Evolutionary conservation across 2,797 vertebrate genomes (phyloP), one percentile per base, ranked within the genome.

Genomic region (Mallotus villosus): DNA sequence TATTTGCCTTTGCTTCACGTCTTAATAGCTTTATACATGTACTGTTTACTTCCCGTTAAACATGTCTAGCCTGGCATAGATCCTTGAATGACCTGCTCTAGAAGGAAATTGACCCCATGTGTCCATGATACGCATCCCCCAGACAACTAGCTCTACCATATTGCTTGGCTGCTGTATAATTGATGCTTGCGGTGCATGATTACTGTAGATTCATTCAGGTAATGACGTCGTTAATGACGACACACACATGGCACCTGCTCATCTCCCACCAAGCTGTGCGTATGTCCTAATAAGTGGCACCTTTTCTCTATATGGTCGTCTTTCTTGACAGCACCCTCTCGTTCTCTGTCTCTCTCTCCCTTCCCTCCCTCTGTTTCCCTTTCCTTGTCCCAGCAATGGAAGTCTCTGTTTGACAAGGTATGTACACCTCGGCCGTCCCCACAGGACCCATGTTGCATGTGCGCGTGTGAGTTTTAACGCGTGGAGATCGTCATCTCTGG

Each of bases 391-490:
- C 70, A 98, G 97, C 94, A 95, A 92, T 98, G 97, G 97, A 98
- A 97, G 93, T 92, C 92, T 88, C 93, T 97, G 62, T 98, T 98
- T 92, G 96, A 98, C 92, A 94, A 98, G 97, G 97, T 98, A 97
- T 84, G 95, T 95, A 83, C 70, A 17, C 14, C 70, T n/a, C 14
- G 22, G 24, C 27, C 24, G 67, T 58, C 59, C 72, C 72, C 65
- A 71, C 22, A 27, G 14, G 27, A 2, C 84, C 79, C 79, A 78
- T 80, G 81, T 24, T 70, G 64, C 68, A 68, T 69, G 72, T 67
- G 53, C 46, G 70, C 63, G 17, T 21, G 24, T 51, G 49, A n/a
- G 29, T 25, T 25, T n/a, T 5, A 11, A 8, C 66, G 32, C 46
- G 57, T 49, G 8, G 7, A 22, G 12, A 46, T 70, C 6, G 24